phyloP scores from a whole-genome alignment of 2,888 invertebrate species.

The Chrysolina americana region DNA sequence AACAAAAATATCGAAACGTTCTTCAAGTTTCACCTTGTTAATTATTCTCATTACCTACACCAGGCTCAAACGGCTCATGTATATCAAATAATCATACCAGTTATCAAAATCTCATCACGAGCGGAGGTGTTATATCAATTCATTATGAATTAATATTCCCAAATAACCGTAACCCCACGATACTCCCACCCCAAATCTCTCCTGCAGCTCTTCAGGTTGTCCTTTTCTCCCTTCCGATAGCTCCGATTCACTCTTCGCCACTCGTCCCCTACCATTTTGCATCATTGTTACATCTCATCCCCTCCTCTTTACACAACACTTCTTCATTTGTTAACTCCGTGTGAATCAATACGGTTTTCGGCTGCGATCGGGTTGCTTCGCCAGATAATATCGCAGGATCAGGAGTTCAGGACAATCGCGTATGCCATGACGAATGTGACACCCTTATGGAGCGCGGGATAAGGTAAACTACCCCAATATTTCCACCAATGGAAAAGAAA shows the following conservation, averaged over 20 bases:
- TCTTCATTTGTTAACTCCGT: conserved; percentile 68
- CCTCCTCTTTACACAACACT: conserved; percentile 55
- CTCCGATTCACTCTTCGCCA: conserved; percentile 21
- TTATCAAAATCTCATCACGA: conserved; percentile 49
- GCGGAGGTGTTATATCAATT: conserved; percentile 51
- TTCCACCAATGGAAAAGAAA: no score
- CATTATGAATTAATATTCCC: conserved; percentile 51
- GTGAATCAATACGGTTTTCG: conserved; percentile 66
- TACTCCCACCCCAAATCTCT: conserved; percentile 22
- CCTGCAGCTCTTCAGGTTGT: conserved; percentile 50
- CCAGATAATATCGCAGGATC: conserved; percentile 62
- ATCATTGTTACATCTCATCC: conserved; percentile 59
- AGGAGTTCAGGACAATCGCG: conserved; percentile 62
- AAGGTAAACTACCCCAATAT: conserved; percentile 34
- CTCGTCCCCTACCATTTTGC: conserved; percentile 36
- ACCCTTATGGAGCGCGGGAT: conserved; percentile 40
- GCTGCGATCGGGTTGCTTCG: conserved; percentile 59
- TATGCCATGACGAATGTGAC: conserved; percentile 62
- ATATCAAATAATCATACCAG: conserved; percentile 37
- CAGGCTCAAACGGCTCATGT: conserved; percentile 2
- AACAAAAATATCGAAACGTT: no score
- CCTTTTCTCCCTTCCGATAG: conserved; percentile 40
- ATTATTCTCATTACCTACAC: neutral
- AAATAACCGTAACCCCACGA: conserved; percentile 45
- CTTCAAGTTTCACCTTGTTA: no score